These are phyloP conservation scores for Pocota personata DNA, from an alignment of 2,888 invertebrate genomes.

Conservation along the genomic window DNA sequence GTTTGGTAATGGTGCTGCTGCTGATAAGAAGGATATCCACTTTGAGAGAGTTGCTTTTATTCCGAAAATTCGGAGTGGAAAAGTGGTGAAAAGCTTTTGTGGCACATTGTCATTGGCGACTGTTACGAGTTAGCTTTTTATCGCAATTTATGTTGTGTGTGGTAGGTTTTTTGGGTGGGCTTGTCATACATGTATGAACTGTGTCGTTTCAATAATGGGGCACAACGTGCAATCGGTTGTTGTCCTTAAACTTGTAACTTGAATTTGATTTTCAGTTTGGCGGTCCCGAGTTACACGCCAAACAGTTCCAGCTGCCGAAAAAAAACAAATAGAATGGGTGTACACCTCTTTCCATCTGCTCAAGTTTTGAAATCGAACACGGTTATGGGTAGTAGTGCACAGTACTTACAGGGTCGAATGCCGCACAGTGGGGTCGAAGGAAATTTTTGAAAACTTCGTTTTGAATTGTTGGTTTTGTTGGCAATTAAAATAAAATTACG, in stretches of 20 bases:
- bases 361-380: conserved; percentile 11
- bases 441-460: neutral
- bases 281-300: conserved; percentile 35
- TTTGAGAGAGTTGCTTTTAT: neutral
- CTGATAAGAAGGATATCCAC: conserved; percentile 42
- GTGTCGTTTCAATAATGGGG: neutral
- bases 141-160: neutral
- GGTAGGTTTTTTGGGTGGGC: neutral
- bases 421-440: conserved; percentile 10
- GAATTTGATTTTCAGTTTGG: conserved; percentile 56
- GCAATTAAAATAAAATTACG: no score
- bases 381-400: neutral
- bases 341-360: conserved; percentile 23
- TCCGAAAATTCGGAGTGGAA: conserved; percentile 58
- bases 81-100: conserved; percentile 46
- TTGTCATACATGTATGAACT: conserved; percentile 21
- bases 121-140: conserved; percentile 8
- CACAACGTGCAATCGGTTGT: conserved; percentile 37
- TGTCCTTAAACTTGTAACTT: conserved; percentile 71
- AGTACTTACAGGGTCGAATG: neutral
- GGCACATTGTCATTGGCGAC: neutral
- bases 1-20: neutral
- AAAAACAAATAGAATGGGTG: neutral
- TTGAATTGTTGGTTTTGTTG: no score
- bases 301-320: conserved; percentile 42